Evolutionary conservation across 2,113 vertebrate genomes (phyloP).

Genomic region (Atherinomorus stipes): DNA sequence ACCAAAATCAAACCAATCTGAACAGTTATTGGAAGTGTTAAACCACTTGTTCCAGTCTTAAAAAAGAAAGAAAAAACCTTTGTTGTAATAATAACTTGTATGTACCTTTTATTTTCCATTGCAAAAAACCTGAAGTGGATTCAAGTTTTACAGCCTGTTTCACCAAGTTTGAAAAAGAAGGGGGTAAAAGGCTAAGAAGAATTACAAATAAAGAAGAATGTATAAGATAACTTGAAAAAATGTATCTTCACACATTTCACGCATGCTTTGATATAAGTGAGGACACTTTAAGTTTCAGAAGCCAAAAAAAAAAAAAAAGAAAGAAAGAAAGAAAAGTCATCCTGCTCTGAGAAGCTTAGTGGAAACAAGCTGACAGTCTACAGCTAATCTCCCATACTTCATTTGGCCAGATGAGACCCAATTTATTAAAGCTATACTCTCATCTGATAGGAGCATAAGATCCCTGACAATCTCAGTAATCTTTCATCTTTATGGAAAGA

Average conservation of each 20-base stretch:
- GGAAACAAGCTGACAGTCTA: conserved; percentile 66
- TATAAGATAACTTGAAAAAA: neutral
- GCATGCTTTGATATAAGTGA: conserved; percentile 47
- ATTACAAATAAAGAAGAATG: neutral
- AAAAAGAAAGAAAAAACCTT: too few relatives aligned
- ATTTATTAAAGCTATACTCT: conserved; percentile 66
- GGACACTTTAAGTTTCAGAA: conserved; percentile 50
- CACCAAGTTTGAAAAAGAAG: neutral
- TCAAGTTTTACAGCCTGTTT: neutral
- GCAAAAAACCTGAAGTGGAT: neutral
- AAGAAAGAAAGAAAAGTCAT: too few relatives aligned
- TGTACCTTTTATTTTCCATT: conserved; percentile 19
- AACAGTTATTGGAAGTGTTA: too few relatives aligned
- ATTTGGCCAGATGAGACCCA: conserved; percentile 61
- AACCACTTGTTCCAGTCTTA: too few relatives aligned
- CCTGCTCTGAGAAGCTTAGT: conserved; percentile 56
- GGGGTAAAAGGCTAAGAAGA: neutral
- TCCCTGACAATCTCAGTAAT: conserved; percentile 69
- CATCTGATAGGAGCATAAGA: conserved; percentile 60
- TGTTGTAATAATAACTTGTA: too few relatives aligned
- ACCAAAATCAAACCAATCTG: too few relatives aligned
- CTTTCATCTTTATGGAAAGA: conserved; percentile 66
- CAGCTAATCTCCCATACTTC: conserved; percentile 71
- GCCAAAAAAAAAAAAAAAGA: too few relatives aligned
- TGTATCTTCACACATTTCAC: conserved; percentile 23